These are phyloP conservation scores for Cathartes aura DNA, from an alignment of 2,113 vertebrate species.

Conservation along the genomic window DNA sequence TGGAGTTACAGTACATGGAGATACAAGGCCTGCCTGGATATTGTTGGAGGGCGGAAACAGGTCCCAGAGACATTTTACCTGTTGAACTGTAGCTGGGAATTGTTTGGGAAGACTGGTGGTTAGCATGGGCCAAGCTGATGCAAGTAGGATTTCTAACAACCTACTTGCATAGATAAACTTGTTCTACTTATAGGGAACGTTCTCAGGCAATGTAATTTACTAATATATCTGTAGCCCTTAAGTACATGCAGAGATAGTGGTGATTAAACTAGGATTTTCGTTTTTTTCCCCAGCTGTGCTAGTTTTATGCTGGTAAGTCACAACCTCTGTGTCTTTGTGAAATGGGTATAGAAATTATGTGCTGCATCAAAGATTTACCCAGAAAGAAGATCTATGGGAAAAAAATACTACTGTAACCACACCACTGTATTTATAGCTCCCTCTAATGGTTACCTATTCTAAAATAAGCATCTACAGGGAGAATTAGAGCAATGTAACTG, in stretches of 20 bases:
- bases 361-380: not conserved
- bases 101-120: not conserved
- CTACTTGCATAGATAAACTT: not conserved
- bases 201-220: not conserved
- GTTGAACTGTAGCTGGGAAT: not conserved
- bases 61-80: not conserved
- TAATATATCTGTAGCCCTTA: not conserved
- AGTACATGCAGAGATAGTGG: not conserved
- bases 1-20: not conserved
- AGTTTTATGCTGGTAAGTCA: not conserved
- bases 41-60: not conserved
- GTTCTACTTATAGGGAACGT: not conserved
- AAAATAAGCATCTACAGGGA: not conserved
- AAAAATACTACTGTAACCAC: not conserved
- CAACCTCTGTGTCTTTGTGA: not conserved
- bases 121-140: not conserved
- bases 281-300: not conserved
- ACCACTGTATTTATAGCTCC: not conserved
- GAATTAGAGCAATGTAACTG: not conserved
- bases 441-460: not conserved
- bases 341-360: not conserved
- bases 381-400: not conserved
- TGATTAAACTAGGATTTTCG: not conserved
- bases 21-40: not conserved
- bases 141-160: not conserved